Base-by-base conservation (phyloP, 2,888 invertebrate species). In the Sinotaia quadrata region DNA sequence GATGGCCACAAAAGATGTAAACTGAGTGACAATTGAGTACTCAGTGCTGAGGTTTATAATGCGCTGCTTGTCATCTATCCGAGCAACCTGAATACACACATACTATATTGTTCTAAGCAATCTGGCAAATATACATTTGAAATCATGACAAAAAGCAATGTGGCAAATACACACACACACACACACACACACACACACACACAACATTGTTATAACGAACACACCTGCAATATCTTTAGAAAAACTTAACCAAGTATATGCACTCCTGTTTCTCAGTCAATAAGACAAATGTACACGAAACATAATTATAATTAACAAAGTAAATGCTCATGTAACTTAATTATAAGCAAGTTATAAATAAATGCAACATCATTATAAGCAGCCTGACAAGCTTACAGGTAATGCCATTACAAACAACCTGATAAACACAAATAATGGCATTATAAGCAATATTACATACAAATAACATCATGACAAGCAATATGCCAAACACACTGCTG, bases 1-100 rank as follows among this genome's bases (percentile, higher is more conserved):
- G 24, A 88, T 79, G 59, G 88, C 88, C 49, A 88, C 83, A 81
- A 88, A 88, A 68, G 88, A 88, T 12, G 88, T 88, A 68, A 87
- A 84, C 78, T 84, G 82, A 4, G 86, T 87, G 7, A 87, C 85
- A 62, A 88, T 85, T 57, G 85, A 86, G 73, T 84, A 87, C 58
- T 85, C 74, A 68, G 81, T 85, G 77, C 87, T 87, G 75, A 88
- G 71, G 41, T 85, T 80, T 33, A 88, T 86, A 21, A 88, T 81
- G 57, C 79, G 78, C 29, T 79, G 69, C 72, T 86, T 86, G 29
- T 76, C 73, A 31, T 79, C 80, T 80, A 82, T 83, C 73, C 87
- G 87, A 41, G 78, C 60, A 15, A 82, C 72, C 85, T 85, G 73
- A n/a, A 71, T 71, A 34, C 34, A 31, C 49, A 44, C 21, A 54